These are phyloP conservation scores for Oncopodura yosiiana DNA, from an alignment of 1,140 invertebrate species.

Conservation along the genomic window DNA sequence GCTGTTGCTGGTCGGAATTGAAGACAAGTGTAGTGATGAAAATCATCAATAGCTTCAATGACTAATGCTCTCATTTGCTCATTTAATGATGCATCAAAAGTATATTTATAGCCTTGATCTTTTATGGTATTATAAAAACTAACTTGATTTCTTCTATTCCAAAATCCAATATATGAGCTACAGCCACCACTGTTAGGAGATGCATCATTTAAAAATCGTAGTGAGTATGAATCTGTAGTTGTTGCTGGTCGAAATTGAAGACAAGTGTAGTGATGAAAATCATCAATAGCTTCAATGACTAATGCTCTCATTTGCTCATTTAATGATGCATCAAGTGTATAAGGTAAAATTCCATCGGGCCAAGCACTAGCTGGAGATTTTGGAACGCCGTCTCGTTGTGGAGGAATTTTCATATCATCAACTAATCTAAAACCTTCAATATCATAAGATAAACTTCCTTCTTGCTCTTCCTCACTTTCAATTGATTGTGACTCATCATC, in stretches of 20 bases:
- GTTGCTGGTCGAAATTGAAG: slow-evolving; percentile 13
- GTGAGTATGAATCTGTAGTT: slow-evolving; percentile 10
- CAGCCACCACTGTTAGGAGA: slow-evolving; percentile 16
- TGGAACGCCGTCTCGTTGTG: too few relatives aligned
- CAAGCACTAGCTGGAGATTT: too few relatives aligned
- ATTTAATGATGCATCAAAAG: too few relatives aligned
- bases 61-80: slow-evolving; percentile 3
- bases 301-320: slow-evolving; percentile 1
- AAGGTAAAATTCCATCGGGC: slow-evolving; percentile 16
- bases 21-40: background rate
- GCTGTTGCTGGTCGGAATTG: slow-evolving; percentile 12
- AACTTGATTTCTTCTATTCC: slow-evolving; percentile 20
- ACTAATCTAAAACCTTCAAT: too few relatives aligned
- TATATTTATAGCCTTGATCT: too few relatives aligned
- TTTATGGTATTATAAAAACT: too few relatives aligned
- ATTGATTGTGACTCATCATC: too few relatives aligned
- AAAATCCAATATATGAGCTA: slow-evolving; percentile 17
- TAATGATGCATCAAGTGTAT: background rate
- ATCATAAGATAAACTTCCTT: too few relatives aligned
- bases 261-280: slow-evolving; percentile 1
- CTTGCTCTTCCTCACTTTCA: too few relatives aligned
- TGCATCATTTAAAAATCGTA: slow-evolving; percentile 17
- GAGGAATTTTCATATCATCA: too few relatives aligned
- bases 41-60: slow-evolving; percentile 7
- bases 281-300: slow-evolving; percentile 8